Base-by-base conservation (phyloP, 64 coral and sea anemone genomes). In the Dendronephthya gigantea region DNA sequence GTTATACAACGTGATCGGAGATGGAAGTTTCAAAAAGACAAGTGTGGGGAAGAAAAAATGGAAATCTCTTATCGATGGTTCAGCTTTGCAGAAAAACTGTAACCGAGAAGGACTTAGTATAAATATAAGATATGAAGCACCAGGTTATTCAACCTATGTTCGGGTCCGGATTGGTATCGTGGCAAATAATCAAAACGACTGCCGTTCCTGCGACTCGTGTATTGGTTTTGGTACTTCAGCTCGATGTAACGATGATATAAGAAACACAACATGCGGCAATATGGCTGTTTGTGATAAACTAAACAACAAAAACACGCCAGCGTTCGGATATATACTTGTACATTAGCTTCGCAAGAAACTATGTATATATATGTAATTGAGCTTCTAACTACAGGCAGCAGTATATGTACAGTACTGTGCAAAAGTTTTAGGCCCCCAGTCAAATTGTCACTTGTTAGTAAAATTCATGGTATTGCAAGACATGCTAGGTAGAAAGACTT, bases 21-120 rank as follows among this genome's bases (percentile, higher is more conserved):
- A 49, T 29, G 85, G 85, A 16, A 17, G 0, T 17, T 87, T 23
- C 23, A 36, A 11, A 85, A 30, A 4, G 27, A 85, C 49, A 55
- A 32, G 31, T 22, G 11, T 68, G 29, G 86, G 86, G 11, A 68
- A 69, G 48, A 13, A 29, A 2, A 40, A n/a, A 10, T 87, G 86
- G 86, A 81, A 81, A 48, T 81, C 68, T 50, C 86, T 87, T 35
- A 82, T 87, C 34, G n/a, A 27, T 81, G 70, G 70, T 27, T 81
- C 68, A 16, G 48, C 68, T 86, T 72, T 87, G 4, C 86, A 87
- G 11, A 0, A 0, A 25, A 87, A 87, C 40, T 87, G 85, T 35
- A 87, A 87, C 39, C 4, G 31, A 75, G 85, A 87, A 49, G 85
- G 85, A 11, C 76, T 87, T 25, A 87, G 76, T 75, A 22, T 47